Evolutionary conservation across 2,797 vertebrate species (phyloP).

Genomic region (Taeniopygia guttata): DNA sequence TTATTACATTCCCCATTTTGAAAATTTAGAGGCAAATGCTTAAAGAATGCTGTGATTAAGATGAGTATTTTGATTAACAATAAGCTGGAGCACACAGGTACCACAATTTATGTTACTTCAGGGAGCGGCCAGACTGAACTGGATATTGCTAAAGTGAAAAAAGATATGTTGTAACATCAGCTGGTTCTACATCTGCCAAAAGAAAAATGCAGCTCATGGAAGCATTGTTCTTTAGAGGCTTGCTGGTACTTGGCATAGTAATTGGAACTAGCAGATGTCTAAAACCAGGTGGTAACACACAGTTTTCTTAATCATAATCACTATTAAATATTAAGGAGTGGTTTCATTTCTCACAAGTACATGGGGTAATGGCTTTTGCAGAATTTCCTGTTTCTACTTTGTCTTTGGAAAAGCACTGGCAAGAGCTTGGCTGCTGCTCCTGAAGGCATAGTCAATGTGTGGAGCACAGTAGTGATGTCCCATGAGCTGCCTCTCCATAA

Average conservation of each 20-base stretch:
- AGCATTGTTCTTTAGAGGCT: neutral
- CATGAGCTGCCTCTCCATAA: neutral
- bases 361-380: neutral
- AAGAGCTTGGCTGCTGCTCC: neutral
- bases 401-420: neutral
- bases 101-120: neutral
- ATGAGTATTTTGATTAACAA: neutral
- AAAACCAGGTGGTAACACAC: neutral
- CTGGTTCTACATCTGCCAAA: neutral
- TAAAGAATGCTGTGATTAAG: slow-evolving; percentile 21
- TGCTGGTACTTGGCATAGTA: neutral
- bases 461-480: neutral
- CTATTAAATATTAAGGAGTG: neutral
- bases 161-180: neutral
- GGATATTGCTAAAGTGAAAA: neutral
- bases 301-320: neutral
- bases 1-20: neutral
- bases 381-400: neutral
- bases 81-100: neutral
- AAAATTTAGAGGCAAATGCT: slow-evolving; percentile 21
- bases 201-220: neutral
- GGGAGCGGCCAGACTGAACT: neutral
- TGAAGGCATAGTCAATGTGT: neutral
- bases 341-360: neutral
- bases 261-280: neutral